Evolutionary conservation across 2,797 vertebrate genomes (phyloP).

Genomic region (Vespertilio murinus): DNA sequence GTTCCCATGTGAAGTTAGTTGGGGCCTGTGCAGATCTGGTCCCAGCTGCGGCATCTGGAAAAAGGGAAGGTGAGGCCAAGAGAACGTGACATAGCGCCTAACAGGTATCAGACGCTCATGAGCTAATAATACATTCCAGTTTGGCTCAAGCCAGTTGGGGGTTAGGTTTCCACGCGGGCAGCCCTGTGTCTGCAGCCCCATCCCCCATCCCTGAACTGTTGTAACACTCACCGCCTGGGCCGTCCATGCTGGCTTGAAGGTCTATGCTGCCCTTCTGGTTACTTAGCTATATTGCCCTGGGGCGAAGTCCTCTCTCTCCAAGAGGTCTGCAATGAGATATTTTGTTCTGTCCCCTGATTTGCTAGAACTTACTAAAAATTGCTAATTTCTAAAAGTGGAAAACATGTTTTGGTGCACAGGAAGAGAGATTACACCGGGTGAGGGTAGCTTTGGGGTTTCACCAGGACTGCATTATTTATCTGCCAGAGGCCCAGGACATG

Average conservation of each 20-base stretch:
- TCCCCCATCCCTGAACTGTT: not conserved
- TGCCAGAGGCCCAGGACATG: too few relatives aligned
- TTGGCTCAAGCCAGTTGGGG: not conserved
- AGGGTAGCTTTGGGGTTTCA: not conserved
- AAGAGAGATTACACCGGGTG: not conserved
- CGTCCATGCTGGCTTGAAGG: not conserved
- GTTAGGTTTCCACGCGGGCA: not conserved
- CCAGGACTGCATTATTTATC: not conserved
- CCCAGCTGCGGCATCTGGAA: not conserved
- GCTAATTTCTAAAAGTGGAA: not conserved
- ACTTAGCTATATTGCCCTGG: not conserved
- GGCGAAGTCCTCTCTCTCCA: not conserved
- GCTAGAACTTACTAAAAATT: not conserved
- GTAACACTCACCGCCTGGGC: not conserved
- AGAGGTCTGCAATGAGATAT: not conserved
- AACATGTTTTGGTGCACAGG: not conserved
- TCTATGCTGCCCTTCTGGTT: not conserved
- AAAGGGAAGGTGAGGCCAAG: not conserved
- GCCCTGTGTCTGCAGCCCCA: not conserved
- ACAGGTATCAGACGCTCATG: not conserved
- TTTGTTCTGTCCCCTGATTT: not conserved
- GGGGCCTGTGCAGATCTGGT: not conserved
- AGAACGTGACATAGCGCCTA: not conserved
- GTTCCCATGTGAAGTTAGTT: not conserved
- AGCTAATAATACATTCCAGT: slow-evolving; percentile 26